These are phyloP conservation scores for Vombatus ursinus DNA, from an alignment of 2,113 vertebrate genomes.

Conservation along the genomic window DNA sequence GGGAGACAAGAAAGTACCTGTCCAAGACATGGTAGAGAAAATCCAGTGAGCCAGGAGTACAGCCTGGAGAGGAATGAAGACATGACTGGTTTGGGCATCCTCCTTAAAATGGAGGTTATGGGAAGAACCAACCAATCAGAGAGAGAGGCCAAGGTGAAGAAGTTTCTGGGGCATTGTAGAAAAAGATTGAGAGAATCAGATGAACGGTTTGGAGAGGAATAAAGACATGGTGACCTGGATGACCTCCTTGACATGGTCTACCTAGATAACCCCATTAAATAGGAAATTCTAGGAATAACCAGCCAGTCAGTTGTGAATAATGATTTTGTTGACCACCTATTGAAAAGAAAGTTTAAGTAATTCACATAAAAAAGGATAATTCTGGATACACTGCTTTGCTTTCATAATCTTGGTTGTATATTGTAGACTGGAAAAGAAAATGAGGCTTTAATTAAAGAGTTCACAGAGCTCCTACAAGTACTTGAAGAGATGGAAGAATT, in stretches of 20 bases:
- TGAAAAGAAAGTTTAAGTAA: not conserved
- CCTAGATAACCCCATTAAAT: not conserved
- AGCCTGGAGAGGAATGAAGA: not conserved
- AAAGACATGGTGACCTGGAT: not conserved
- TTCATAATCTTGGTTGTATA: conserved; percentile 46
- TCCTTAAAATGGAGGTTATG: not conserved
- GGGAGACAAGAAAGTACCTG: not conserved
- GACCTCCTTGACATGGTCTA: not conserved
- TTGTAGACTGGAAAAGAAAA: conserved; percentile 72
- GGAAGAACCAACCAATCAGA: not conserved
- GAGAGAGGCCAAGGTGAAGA: not conserved
- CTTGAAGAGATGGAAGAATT: conserved; percentile 77
- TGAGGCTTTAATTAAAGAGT: conserved; percentile 57
- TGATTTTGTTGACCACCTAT: not conserved
- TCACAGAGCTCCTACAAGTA: not conserved
- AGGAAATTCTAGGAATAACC: not conserved
- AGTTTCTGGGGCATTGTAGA: not conserved
- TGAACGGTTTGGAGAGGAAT: not conserved
- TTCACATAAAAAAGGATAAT: conserved; percentile 19
- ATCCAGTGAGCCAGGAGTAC: not conserved
- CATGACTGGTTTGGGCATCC: not conserved
- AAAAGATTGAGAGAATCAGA: not conserved
- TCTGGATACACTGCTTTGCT: not conserved
- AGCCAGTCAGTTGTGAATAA: not conserved
- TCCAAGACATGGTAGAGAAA: not conserved